These are phyloP conservation scores for Sepioteuthis lessoniana DNA, from an alignment of 2,888 invertebrate genomes.

Conservation along the genomic window DNA sequence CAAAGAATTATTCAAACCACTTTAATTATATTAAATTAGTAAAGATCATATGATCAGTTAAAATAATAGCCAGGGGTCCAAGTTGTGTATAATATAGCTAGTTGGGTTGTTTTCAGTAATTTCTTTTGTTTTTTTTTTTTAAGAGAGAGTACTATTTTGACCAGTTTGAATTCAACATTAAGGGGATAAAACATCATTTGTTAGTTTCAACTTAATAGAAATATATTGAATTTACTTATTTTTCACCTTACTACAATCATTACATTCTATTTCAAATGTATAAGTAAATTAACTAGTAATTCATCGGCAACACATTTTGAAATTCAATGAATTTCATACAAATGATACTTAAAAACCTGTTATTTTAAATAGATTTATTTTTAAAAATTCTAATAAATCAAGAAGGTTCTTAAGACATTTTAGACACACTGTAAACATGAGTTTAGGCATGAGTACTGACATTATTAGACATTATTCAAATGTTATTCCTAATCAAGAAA, in stretches of 20 bases:
- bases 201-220: too few species aligned
- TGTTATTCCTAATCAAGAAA: too few species aligned
- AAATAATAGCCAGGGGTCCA: not conserved
- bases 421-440: not conserved
- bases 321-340: not conserved
- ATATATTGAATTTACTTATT: too few species aligned
- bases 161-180: too few species aligned
- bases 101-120: too few species aligned
- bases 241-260: too few species aligned
- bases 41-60: conserved; percentile 6
- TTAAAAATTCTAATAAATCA: not conserved
- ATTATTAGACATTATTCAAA: not conserved
- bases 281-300: too few species aligned
- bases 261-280: too few species aligned
- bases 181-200: too few species aligned
- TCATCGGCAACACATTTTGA: not conserved
- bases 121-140: too few species aligned
- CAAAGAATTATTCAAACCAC: not conserved
- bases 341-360: not conserved
- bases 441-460: not conserved
- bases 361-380: not conserved
- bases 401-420: not conserved
- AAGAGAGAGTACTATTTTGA: too few species aligned
- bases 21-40: not conserved
- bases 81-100: too few species aligned